Evolutionary conservation across 1,140 invertebrate genomes (phyloP).

Genomic region (Atopsyche davidsoni): DNA sequence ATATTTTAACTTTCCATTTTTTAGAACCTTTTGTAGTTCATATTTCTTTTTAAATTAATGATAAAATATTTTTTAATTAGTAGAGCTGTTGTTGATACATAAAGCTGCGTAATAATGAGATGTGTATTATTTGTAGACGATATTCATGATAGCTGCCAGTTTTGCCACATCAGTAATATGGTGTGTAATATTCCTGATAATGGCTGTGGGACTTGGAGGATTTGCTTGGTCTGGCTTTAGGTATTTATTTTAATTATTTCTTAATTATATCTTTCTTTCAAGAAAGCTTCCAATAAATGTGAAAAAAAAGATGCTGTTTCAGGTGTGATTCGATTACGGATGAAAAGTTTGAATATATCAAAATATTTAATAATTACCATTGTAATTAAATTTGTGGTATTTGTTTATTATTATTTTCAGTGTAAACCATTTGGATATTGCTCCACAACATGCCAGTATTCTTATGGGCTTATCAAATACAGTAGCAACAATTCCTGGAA

Average conservation of each 20-base stretch:
- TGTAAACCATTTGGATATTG: slow-evolving; percentile 83
- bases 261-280: too few species aligned
- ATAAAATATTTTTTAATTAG: too few species aligned
- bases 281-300: too few species aligned
- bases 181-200: slow-evolving; percentile 69
- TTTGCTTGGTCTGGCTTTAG: slow-evolving; percentile 85
- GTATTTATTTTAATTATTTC: slow-evolving; percentile 41
- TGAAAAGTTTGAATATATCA: too few species aligned
- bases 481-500: slow-evolving; percentile 80
- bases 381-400: slow-evolving; percentile 7
- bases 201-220: slow-evolving; percentile 81
- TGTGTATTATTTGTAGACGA: slow-evolving; percentile 51
- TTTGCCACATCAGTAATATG: slow-evolving; percentile 58
- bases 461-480: slow-evolving; percentile 87
- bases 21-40: too few species aligned
- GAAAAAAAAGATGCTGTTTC: too few species aligned
- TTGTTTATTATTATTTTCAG: slow-evolving; percentile 45
- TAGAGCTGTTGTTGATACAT: not conserved
- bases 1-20: too few species aligned
- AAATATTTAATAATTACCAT: too few species aligned
- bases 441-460: slow-evolving; percentile 73
- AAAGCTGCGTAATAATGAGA: too few species aligned
- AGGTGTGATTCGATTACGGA: too few species aligned
- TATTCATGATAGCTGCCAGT: slow-evolving; percentile 77
- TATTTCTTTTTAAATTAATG: too few species aligned